Base-by-base conservation (phyloP, 37 sponge, comb jelly and placozoan genomes). In the Chondrilla cf. caribensis region DNA sequence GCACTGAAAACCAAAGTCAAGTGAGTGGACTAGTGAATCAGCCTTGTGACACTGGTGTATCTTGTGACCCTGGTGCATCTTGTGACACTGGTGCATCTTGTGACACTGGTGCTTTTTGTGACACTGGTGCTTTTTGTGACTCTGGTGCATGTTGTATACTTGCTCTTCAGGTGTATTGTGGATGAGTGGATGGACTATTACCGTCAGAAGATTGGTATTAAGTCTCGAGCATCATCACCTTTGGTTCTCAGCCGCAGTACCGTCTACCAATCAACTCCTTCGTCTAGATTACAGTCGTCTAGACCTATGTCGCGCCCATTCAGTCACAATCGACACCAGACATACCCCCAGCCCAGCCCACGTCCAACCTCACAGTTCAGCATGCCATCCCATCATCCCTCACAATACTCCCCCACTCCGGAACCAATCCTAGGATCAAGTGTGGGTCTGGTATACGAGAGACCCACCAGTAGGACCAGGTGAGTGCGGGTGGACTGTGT, bases 101-200 rank as follows among this genome's bases (percentile, higher is more conserved):
- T n/a, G n/a, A n/a, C n/a, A n/a, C n/a, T n/a, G n/a, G n/a, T n/a
- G n/a, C n/a, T n/a, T n/a, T n/a, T n/a, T n/a, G n/a, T n/a, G n/a
- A n/a, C n/a, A n/a, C n/a, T n/a, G n/a, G n/a, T n/a, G n/a, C n/a
- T n/a, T n/a, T n/a, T n/a, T n/a, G n/a, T n/a, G n/a, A n/a, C n/a
- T n/a, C n/a, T n/a, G n/a, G n/a, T n/a, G n/a, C n/a, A n/a, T n/a
- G n/a, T n/a, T n/a, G n/a, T n/a, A n/a, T n/a, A n/a, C n/a, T n/a
- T n/a, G n/a, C 28, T 72, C 25, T 26, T 26, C 77, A 87, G 88
- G 60, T 43, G 19, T 21, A 25, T 88, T 0, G 89, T 90, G n/a
- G 58, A 88, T 26, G 87, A 83, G n/a, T 94, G 95, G 95, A 76
- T 94, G 86, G 71, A 41, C 31, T 75, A 83, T 62, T 94, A 94